Percentiles rank a stretch among this genome's conserved stretches.
phyloP scores from a whole-genome alignment of 2,888 invertebrate genomes.

The Crocallis elinguaria region DNA sequence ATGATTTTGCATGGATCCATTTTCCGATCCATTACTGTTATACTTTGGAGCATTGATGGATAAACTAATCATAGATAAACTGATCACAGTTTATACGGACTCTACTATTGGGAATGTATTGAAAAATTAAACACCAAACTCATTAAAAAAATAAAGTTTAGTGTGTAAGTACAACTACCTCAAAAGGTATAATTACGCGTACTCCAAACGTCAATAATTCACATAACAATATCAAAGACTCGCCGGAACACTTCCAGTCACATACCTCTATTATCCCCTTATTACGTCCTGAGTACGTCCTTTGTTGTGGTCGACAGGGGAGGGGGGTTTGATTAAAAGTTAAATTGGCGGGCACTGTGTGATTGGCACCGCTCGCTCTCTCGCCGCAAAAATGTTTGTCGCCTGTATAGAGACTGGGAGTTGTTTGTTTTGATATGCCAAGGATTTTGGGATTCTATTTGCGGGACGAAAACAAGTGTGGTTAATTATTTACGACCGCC shows the following conservation, averaged over 20 bases:
- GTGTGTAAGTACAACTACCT: no score
- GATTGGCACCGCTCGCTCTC: slow-evolving; percentile 33
- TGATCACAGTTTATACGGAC: no score
- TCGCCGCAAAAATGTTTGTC: slow-evolving; percentile 19
- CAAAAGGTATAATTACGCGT: not conserved
- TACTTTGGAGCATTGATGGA: no score
- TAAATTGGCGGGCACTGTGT: slow-evolving; percentile 44
- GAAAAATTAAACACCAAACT: not conserved
- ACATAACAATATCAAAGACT: slow-evolving; percentile 10
- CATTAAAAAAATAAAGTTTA: no score
- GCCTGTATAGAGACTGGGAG: slow-evolving; percentile 1
- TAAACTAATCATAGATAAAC: no score
- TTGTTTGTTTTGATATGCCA: slow-evolving; percentile 6
- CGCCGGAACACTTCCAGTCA: slow-evolving; percentile 2
- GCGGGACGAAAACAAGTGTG: no score
- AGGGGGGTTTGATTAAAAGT: slow-evolving; percentile 44
- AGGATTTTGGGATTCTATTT: not conserved
- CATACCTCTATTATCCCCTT: slow-evolving; percentile 9
- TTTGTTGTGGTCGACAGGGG: slow-evolving; percentile 26
- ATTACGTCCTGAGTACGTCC: slow-evolving; percentile 21
- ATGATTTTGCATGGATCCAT: no score
- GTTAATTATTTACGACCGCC: no score
- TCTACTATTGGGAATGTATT: no score
- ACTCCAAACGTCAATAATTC: slow-evolving; percentile 7
- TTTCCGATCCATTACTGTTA: no score